Evolutionary conservation across 2,113 vertebrate species (phyloP).

Genomic region (Pagrus major): DNA sequence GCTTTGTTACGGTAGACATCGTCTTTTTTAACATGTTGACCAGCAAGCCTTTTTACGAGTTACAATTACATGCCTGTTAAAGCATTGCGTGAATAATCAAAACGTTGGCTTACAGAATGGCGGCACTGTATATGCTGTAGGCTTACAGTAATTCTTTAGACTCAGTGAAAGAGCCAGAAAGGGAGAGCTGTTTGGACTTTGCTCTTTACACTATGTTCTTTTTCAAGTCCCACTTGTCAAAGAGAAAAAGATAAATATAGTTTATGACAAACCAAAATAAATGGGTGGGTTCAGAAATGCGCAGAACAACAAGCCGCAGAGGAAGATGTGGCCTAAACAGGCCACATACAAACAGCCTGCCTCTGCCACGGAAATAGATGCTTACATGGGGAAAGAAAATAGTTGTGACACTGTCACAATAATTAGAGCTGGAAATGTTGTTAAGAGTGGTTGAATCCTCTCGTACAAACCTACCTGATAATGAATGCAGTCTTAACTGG

Average conservation of each 20-base stretch:
- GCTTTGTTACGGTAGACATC: slow-evolving; percentile 22
- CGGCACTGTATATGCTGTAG: slow-evolving; percentile 6
- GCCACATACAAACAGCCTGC: slow-evolving; percentile 89
- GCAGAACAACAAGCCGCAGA: slow-evolving; percentile 90
- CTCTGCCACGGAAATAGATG: slow-evolving; percentile 88
- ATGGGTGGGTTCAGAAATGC: slow-evolving; percentile 89
- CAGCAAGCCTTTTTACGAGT: slow-evolving; percentile 17
- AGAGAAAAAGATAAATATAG: slow-evolving; percentile 90
- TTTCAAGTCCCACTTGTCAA: slow-evolving; percentile 91
- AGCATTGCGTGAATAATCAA: slow-evolving; percentile 41
- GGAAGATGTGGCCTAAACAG: slow-evolving; percentile 83
- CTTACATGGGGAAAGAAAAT: slow-evolving; percentile 89
- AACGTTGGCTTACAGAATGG: slow-evolving; percentile 23
- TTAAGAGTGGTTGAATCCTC: slow-evolving; percentile 80
- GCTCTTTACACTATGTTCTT: slow-evolving; percentile 82
- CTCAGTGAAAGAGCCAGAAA: slow-evolving; percentile 28
- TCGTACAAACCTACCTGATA: slow-evolving; percentile 69
- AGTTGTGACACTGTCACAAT: slow-evolving; percentile 85
- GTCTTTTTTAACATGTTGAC: slow-evolving; percentile 39
- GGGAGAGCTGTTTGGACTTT: slow-evolving; percentile 58
- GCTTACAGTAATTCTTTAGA: slow-evolving; percentile 21
- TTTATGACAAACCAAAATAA: slow-evolving; percentile 91
- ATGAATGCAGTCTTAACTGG: slow-evolving; percentile 28
- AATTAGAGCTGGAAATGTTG: slow-evolving; percentile 80
- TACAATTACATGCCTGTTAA: slow-evolving; percentile 31